A percentile compares a stretch with the other conserved stretches of the same genome.
These are phyloP conservation scores for Garrulus glandarius DNA, from an alignment of 2,797 vertebrate genomes.

Conservation along the genomic window DNA sequence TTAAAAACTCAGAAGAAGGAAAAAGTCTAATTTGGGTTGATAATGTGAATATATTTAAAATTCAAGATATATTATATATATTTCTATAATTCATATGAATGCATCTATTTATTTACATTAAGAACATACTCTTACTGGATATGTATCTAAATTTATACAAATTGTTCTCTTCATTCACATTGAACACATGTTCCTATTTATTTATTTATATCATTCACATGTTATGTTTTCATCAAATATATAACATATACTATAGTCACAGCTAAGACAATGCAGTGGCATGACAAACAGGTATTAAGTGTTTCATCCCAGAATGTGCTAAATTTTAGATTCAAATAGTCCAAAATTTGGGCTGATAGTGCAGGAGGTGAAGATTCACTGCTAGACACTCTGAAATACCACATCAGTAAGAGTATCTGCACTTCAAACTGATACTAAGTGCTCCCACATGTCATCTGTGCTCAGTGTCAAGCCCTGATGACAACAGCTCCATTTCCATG, in stretches of 20 bases:
- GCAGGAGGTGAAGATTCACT: not conserved
- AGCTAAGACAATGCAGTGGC: not conserved
- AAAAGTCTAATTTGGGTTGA: not conserved
- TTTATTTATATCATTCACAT: not conserved
- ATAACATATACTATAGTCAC: not conserved
- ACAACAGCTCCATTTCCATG: not conserved
- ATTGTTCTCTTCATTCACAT: not conserved
- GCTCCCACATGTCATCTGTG: not conserved
- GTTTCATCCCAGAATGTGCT: not conserved
- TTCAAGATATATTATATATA: not conserved
- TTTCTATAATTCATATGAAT: not conserved
- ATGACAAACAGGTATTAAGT: not conserved
- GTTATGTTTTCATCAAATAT: not conserved
- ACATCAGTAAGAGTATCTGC: not conserved
- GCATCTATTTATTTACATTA: not conserved
- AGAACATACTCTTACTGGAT: not conserved
- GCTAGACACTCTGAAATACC: not conserved
- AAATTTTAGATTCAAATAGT: not conserved
- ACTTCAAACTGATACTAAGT: not conserved
- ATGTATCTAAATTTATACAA: not conserved
- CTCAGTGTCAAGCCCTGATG: constrained; percentile 11
- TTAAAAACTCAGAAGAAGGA: not conserved
- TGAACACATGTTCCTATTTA: not conserved
- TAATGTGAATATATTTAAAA: not conserved
- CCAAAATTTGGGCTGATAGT: not conserved